phyloP scores from a whole-genome alignment of 2,888 invertebrate genomes.

The Muscina levida region DNA sequence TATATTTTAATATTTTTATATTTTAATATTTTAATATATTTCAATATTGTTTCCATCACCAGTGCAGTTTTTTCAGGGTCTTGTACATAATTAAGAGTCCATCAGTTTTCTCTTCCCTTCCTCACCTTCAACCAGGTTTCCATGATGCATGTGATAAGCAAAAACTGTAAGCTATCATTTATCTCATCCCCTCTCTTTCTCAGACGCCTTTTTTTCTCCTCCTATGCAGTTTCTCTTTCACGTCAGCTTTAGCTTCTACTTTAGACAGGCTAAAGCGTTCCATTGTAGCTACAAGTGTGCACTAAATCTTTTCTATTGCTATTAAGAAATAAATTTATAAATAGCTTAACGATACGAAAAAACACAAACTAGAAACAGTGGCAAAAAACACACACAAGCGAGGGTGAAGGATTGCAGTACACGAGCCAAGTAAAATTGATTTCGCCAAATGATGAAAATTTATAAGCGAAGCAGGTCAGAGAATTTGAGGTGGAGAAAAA shows the following conservation, averaged over 20 bases:
- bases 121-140: too few species aligned
- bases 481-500: background rate
- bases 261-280: background rate
- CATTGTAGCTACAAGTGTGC: conserved; percentile 3
- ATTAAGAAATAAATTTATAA: conserved; percentile 60
- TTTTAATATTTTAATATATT: too few species aligned
- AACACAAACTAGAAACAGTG: background rate
- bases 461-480: conserved; percentile 15
- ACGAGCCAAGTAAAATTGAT: conserved; percentile 43
- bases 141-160: too few species aligned
- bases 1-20: too few species aligned
- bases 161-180: too few species aligned
- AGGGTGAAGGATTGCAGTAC: background rate
- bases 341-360: conserved; percentile 46
- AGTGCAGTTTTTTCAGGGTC: too few species aligned
- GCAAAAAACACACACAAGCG: background rate
- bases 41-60: too few species aligned
- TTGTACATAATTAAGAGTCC: too few species aligned
- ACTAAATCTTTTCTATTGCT: conserved; percentile 41
- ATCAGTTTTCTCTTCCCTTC: too few species aligned
- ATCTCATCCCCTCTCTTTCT: background rate
- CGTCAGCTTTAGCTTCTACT: conserved; percentile 37
- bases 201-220: background rate
- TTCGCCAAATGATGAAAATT: conserved; percentile 39
- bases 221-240: conserved; percentile 2